A percentile compares a stretch with the other conserved stretches of the same genome.
Conservation (phyloP, 2,113 vertebrate genomes). For the Orientallactaga bullata region DNA sequence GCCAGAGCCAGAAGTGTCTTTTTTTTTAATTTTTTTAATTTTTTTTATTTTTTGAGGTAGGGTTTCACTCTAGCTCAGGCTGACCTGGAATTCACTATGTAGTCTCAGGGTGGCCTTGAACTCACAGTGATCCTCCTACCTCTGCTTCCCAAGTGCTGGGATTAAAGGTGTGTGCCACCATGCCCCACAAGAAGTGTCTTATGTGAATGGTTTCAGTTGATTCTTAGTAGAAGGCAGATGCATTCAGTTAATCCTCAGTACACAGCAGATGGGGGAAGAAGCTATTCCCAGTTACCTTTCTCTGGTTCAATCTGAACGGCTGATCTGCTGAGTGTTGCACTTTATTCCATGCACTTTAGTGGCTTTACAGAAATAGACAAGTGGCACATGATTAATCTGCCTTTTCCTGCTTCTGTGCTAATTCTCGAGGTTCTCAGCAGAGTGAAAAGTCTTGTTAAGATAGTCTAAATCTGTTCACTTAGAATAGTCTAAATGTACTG, state of each 20-base stretch:
- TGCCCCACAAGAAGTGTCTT: background rate
- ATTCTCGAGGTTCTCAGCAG: background rate
- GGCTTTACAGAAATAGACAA: conserved; percentile 20
- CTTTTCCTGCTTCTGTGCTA: background rate
- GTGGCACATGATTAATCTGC: background rate
- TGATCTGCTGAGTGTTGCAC: background rate
- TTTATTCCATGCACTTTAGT: background rate
- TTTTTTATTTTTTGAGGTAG: too few relatives aligned
- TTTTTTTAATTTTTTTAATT: too few relatives aligned
- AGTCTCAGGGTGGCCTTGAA: too few relatives aligned
- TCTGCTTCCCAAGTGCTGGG: too few relatives aligned
- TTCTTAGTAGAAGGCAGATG: background rate
- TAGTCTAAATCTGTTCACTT: background rate
- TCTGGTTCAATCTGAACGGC: background rate
- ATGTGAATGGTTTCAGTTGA: background rate
- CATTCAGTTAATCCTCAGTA: background rate
- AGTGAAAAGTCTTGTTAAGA: background rate
- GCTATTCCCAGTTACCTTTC: background rate
- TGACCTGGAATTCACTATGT: too few relatives aligned
- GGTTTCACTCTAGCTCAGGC: too few relatives aligned
- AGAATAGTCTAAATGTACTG: background rate
- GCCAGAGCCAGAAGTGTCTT: background rate
- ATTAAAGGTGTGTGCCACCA: too few relatives aligned
- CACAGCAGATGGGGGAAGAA: background rate
- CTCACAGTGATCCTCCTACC: too few relatives aligned